phyloP scores from a whole-genome alignment of 2,888 invertebrate species.

The Altica lythri region DNA sequence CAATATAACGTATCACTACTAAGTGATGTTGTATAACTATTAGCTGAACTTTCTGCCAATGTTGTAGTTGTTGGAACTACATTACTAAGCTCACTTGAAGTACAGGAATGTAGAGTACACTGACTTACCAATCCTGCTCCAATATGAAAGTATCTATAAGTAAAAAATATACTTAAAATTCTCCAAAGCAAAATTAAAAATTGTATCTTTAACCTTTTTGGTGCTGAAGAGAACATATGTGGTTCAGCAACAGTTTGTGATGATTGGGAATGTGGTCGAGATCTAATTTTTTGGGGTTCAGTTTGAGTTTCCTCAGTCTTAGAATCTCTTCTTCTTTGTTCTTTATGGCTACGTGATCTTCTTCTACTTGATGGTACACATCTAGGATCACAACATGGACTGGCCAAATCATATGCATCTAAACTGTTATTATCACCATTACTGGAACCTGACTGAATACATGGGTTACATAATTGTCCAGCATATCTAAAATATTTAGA shows the following conservation, averaged over 20 bases:
- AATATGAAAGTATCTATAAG: conserved; percentile 65
- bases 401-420: conserved; percentile 85
- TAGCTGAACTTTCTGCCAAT: conserved; percentile 71
- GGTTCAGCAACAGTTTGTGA: conserved; percentile 43
- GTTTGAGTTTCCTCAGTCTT: conserved; percentile 57
- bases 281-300: conserved; percentile 56
- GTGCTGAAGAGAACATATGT: conserved; percentile 42
- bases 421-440: conserved; percentile 60
- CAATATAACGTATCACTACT: conserved; percentile 88
- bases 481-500: conserved; percentile 16
- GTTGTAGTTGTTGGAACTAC: conserved; percentile 58
- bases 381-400: conserved; percentile 84
- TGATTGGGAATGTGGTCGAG: conserved; percentile 51
- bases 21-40: conserved; percentile 82
- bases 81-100: conserved; percentile 74
- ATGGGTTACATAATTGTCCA: conserved; percentile 73
- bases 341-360: conserved; percentile 62
- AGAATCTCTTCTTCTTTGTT: conserved; percentile 60
- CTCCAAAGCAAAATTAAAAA: neutral
- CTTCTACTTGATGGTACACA: conserved; percentile 71
- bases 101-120: conserved; percentile 82
- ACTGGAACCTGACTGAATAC: conserved; percentile 63
- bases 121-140: conserved; percentile 75
- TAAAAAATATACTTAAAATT: neutral
- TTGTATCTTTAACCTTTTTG: conserved; percentile 29